Evolutionary conservation across 2,113 vertebrate species (phyloP).

Genomic region (Zosterops japonicus): DNA sequence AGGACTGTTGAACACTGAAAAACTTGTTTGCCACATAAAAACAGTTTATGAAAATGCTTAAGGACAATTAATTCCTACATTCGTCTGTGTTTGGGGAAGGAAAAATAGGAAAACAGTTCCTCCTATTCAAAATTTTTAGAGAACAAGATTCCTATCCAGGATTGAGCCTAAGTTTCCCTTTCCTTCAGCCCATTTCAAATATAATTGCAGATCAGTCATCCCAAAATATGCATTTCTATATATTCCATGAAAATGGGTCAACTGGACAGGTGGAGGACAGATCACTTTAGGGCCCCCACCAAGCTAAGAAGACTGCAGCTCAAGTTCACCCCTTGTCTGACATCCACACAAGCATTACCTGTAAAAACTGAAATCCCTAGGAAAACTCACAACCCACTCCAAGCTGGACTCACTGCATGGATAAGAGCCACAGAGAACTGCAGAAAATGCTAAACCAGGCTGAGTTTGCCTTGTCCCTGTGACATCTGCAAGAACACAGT

Average conservation of each 20-base stretch:
- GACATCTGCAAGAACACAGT: neutral
- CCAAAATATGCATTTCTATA: neutral
- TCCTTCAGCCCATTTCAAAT: neutral
- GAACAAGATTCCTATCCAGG: neutral
- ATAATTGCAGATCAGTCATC: neutral
- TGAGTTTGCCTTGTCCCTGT: neutral
- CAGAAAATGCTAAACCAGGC: neutral
- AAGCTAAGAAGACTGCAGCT: neutral
- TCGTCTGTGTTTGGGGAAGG: neutral
- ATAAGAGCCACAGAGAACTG: neutral
- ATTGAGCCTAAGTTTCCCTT: neutral
- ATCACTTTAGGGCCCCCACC: neutral
- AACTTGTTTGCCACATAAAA: conserved; percentile 23
- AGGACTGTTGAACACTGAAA: conserved; percentile 7
- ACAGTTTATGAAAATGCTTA: neutral
- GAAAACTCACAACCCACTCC: neutral
- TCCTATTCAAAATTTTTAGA: neutral
- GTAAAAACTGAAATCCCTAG: neutral
- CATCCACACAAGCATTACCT: neutral
- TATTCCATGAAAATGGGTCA: neutral
- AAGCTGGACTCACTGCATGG: neutral
- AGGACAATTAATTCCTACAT: neutral
- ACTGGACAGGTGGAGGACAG: neutral
- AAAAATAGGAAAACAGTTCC: neutral
- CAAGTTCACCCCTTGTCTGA: neutral